Base-by-base conservation (phyloP, 2,888 invertebrate species). In the Pandemis corylana region DNA sequence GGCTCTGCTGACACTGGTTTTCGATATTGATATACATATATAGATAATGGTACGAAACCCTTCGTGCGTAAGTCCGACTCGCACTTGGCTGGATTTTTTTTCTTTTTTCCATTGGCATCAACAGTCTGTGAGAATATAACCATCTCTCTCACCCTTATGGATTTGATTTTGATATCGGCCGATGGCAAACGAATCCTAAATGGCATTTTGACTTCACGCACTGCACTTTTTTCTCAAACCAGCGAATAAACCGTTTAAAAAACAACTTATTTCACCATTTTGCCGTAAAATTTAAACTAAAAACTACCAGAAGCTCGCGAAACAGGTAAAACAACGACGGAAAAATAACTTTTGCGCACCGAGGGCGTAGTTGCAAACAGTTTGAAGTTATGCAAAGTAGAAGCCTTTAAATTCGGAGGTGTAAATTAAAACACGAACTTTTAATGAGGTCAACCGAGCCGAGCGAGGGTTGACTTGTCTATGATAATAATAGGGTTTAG, bases 401-500 rank as follows among this genome's bases (percentile, higher is more conserved):
- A 51, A 44, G 28, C 36, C 67, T 67, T 66, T 67, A 67, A 67
- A 67, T 67, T 67, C 15, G 51, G 51, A 67, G 67, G 67, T 53
- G 67, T 67, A 67, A 67, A 67, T 53, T 67, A 67, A 67, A 67
- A 67, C 67, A 42, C 42, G 41, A 67, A 67, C 51, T 67, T 67
- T 67, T 53, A 53, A 67, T 67, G 51, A 53, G 53, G 53, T 41
- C 53, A 67, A 67, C 53, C 41, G 67, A 64, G 64, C 9, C 49
- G 66, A 66, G 53, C 49, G 66, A 66, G 53, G 67, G 67, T 41
- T n/a, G 41, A 67, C 67, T 51, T 15, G n/a, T 41, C 62, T 62
- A 59, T 42, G n/a, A n/a, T n/a, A 41, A 62, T 13, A 36, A 62
- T 42, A 13, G 3, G 62, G 62, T 41, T 41, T 62, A 7, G 62